phyloP scores from a whole-genome alignment of 2,113 vertebrate species.

The Alectura lathami region DNA sequence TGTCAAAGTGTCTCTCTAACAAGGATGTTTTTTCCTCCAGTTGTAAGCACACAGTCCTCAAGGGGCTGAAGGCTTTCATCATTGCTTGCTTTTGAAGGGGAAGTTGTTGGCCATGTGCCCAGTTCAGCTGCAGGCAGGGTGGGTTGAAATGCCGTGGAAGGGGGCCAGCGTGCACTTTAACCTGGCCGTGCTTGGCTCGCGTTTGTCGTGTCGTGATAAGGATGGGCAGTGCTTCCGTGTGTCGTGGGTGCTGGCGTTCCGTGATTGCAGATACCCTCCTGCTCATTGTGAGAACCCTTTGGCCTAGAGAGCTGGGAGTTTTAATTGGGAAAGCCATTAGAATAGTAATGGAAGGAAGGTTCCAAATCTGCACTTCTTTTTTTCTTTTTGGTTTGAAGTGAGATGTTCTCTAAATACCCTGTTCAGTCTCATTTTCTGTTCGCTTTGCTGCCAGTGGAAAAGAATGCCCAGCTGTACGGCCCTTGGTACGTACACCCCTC shows the following conservation, averaged over 20 bases:
- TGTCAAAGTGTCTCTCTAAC: conserved; percentile 76
- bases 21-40: conserved; percentile 83
- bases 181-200: conserved; percentile 27
- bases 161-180: conserved; percentile 75
- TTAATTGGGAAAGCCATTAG: neutral
- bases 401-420: neutral
- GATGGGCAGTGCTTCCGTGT: conserved; percentile 24
- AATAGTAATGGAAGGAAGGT: neutral
- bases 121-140: conserved; percentile 24
- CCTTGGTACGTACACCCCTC: fast-evolving
- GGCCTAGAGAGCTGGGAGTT: neutral
- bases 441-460: neutral
- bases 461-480: fast-evolving
- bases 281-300: neutral
- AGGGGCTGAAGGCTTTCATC: conserved; percentile 76
- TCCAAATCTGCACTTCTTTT: neutral
- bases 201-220: conserved; percentile 53
- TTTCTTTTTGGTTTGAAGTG: neutral
- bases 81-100: conserved; percentile 76
- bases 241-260: neutral
- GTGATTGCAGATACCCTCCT: neutral
- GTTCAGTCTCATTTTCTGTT: neutral
- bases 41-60: conserved; percentile 66
- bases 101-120: conserved; percentile 77
- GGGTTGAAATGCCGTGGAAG: conserved; percentile 63